Base-by-base conservation (phyloP, 2,113 vertebrate species). In the Oceanites oceanicus region DNA sequence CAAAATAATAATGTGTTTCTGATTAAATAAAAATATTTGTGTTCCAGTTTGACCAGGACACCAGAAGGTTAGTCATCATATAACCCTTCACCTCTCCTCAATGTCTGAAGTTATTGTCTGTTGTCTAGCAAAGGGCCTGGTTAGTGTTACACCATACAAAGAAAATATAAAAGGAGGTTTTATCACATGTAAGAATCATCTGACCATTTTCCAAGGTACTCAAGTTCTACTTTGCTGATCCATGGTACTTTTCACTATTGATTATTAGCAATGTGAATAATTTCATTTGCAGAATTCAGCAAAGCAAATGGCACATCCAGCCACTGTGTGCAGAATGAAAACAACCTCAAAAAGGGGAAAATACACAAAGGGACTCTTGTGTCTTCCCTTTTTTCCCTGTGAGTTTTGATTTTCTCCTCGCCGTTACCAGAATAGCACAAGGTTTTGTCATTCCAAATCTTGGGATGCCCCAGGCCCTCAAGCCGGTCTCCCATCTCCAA, bases 231-330 rank as follows among this genome's bases (percentile, higher is more conserved):
- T 85, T 91, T 63, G 38, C 84, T 47, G 26, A 55, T 30, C 61
- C 23, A 21, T 17, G 52, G 67, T 70, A 29, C 72, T 76, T 95
- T 85, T 78, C 13, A 19, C 16, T 89, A 10, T 68, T 67, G 58
- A 30, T 82, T 53, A 32, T 59, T 76, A 88, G 32, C 52, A 56
- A 11, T 40, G 38, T 58, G 77, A 93, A 49, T 83, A 79, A 70
- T 96, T 96, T 90, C 65, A 66, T 0, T 21, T 93, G 62, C 55
- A 92, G 90, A 96, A 91, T 94, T 92, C 79, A 76, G 47, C 49
- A 82, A 81, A 88, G 71, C 17, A 63, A 93, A 88, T 25, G 74
- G 34, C 78, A 72, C 2, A 2, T 80, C 56, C 75, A 15, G 42
- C 50, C 59, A 21, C 32, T 83, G 17, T 55, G 59, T 85, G 70